Evolutionary conservation across 1,140 invertebrate genomes (phyloP).

Genomic region (Apis laboriosa): DNA sequence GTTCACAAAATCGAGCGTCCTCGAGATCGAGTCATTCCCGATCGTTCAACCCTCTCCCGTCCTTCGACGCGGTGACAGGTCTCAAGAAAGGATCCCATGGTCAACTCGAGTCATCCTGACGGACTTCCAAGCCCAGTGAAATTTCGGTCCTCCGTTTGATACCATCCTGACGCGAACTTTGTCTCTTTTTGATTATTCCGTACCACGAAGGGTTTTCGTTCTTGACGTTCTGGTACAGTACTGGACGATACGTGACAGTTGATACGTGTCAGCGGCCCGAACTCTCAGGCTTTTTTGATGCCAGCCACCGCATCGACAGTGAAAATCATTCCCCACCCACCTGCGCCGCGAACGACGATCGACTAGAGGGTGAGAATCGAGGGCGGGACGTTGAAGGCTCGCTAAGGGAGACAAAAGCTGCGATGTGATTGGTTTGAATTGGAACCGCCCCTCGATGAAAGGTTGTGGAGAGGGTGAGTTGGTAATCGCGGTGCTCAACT

Average conservation of each 20-base stretch:
- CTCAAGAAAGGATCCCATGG: constrained; percentile 49
- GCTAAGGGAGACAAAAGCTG: constrained; percentile 2
- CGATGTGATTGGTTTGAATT: constrained; percentile 33
- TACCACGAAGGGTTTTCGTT: too few relatives aligned
- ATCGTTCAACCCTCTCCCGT: constrained; percentile 38
- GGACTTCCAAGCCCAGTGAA: not conserved
- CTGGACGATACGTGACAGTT: constrained; percentile 3
- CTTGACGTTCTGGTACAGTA: too few relatives aligned
- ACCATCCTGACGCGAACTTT: constrained; percentile 1
- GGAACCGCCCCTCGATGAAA: constrained; percentile 48
- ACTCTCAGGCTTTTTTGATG: constrained; percentile 62
- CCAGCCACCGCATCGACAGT: constrained; percentile 53
- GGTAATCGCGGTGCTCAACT: constrained; percentile 50
- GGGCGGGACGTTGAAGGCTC: constrained; percentile 41
- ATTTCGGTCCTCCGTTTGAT: not conserved
- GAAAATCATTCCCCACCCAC: constrained; percentile 58
- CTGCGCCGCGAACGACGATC: constrained; percentile 33
- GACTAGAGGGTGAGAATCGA: constrained; percentile 47
- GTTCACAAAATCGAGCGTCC: not conserved
- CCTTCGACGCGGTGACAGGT: constrained; percentile 29
- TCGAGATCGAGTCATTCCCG: not conserved
- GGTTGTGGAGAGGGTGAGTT: constrained; percentile 7
- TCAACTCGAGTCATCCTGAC: not conserved
- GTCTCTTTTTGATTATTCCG: too few relatives aligned
- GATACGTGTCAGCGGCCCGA: constrained; percentile 48